Evolutionary conservation across 2,113 vertebrate species (phyloP).

Genomic region (Carollia perspicillata): DNA sequence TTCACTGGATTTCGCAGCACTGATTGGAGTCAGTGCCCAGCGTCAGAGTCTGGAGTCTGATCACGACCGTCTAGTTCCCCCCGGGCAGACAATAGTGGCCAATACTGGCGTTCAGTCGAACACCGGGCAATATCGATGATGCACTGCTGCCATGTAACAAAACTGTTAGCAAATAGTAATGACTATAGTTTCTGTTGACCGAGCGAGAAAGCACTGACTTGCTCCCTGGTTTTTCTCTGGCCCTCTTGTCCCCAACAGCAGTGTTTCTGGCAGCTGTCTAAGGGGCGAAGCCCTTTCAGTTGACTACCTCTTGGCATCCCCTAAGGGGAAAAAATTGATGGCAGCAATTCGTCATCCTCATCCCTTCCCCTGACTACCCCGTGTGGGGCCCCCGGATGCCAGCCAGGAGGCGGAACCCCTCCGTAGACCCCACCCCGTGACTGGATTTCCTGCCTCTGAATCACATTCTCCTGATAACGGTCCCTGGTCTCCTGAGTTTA

Average conservation of each 20-base stretch:
- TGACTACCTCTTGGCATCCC: neutral
- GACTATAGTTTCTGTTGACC: neutral
- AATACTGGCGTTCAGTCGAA: neutral
- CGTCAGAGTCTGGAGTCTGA: neutral
- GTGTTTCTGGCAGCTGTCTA: neutral
- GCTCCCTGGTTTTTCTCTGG: neutral
- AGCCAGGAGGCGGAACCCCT: neutral
- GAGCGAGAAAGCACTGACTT: neutral
- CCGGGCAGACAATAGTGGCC: neutral
- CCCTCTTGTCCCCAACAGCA: neutral
- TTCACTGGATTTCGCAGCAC: neutral
- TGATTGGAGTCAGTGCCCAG: neutral
- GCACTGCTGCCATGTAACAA: neutral
- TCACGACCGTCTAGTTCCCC: neutral
- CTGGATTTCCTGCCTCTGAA: constrained; percentile 65
- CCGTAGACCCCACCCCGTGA: neutral
- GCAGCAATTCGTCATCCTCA: neutral
- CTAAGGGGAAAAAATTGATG: neutral
- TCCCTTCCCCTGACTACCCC: neutral
- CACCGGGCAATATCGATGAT: neutral
- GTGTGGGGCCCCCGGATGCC: neutral
- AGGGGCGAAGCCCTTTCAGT: neutral
- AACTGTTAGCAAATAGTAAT: neutral
- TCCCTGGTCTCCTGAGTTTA: neutral
- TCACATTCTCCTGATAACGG: constrained; percentile 2